Evolutionary conservation across 1,140 invertebrate species (phyloP).

Genomic region (Tetramorium simillimum): DNA sequence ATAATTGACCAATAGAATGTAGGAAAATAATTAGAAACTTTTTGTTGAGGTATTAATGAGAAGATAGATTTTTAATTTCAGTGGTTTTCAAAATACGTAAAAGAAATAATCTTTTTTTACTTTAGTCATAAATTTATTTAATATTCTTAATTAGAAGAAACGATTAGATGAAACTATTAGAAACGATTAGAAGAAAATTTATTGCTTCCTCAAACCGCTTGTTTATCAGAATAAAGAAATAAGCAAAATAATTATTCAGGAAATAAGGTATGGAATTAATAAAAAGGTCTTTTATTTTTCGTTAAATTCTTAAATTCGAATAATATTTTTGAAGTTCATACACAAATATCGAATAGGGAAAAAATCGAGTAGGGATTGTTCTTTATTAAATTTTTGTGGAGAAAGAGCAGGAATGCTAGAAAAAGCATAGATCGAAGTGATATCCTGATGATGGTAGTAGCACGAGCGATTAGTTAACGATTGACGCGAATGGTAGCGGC

Average conservation of each 20-base stretch:
- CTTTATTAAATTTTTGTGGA: neutral
- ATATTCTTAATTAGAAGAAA: neutral
- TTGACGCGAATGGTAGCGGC: conserved; percentile 33
- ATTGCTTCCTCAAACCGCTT: neutral
- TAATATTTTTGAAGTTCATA: neutral
- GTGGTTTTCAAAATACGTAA: neutral
- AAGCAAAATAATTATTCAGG: neutral
- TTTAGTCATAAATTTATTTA: neutral
- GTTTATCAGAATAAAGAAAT: no score
- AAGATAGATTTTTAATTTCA: neutral
- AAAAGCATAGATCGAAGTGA: neutral
- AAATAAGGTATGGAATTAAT: neutral
- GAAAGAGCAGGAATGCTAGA: neutral
- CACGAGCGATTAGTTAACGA: conserved; percentile 62
- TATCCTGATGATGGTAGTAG: conserved; percentile 11
- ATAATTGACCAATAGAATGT: neutral
- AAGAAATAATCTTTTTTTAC: neutral
- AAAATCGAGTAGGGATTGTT: neutral
- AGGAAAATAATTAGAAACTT: neutral
- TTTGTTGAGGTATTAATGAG: neutral
- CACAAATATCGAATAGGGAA: neutral
- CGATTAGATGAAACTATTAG: neutral
- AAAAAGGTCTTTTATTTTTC: neutral
- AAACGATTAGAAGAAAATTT: no score
- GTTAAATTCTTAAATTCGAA: neutral